A percentile compares a stretch with the other conserved stretches of the same genome.
phyloP scores from a whole-genome alignment of 2,888 invertebrate genomes.

The Dynastes hyllus region DNA sequence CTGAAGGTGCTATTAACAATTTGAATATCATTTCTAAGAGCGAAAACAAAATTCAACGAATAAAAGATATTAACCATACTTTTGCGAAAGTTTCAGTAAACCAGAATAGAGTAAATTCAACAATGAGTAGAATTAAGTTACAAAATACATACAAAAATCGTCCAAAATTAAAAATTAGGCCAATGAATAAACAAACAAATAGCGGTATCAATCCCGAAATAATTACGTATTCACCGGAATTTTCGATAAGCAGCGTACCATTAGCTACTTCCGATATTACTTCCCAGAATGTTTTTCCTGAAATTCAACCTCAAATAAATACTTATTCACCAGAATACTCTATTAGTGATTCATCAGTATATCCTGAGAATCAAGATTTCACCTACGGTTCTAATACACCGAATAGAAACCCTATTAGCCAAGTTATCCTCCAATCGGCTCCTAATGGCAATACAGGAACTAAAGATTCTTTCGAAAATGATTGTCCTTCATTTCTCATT shows the following conservation, averaged over 20 bases:
- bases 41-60: not conserved
- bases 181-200: constrained; percentile 44
- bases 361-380: not conserved
- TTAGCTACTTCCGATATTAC: not conserved
- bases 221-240: constrained; percentile 65
- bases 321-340: constrained; percentile 46
- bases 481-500: constrained; percentile 75
- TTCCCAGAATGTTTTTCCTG: constrained; percentile 7
- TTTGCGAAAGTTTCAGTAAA: not conserved
- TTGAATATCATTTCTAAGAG: not conserved
- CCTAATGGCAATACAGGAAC: constrained; percentile 25
- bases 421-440: constrained; percentile 49
- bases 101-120: constrained; percentile 12
- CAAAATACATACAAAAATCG: constrained; percentile 51
- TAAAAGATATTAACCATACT: not conserved
- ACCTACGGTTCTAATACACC: not conserved
- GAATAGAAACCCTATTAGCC: constrained; percentile 41
- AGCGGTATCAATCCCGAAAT: constrained; percentile 62
- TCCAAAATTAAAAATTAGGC: constrained; percentile 49
- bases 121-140: constrained; percentile 9
- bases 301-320: constrained; percentile 45
- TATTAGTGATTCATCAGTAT: not conserved
- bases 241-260: constrained; percentile 41
- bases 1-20: constrained; percentile 11
- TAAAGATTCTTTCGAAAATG: constrained; percentile 30